Evolutionary conservation across 1,140 invertebrate species (phyloP), one percentile per base, ranked within the genome.

Genomic region (Drosophila mojavensis): DNA sequence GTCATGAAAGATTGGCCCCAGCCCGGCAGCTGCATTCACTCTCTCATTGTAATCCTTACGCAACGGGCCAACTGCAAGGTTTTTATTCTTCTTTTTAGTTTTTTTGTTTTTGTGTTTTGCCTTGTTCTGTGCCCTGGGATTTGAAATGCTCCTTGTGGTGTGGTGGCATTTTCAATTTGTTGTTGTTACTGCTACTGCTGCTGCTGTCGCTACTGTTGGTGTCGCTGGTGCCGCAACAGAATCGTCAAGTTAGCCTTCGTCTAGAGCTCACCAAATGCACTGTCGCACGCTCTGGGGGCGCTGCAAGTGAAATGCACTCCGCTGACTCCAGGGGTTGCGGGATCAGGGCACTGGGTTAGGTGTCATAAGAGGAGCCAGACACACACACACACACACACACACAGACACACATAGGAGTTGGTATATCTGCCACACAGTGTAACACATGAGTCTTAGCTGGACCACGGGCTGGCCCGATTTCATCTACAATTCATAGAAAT

Each of bases 401-500:
- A 24, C 26, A 28, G 4, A 13, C 15, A 45, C 28, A 60, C 10
- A 30, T 30, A 30, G 15, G 11, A 30, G 7, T 20, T 5, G n/a
- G 26, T 45, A 45, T 58, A 62, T 33, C 66, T 73, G 70, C 59
- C 62, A 74, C 63, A 54, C 5, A 55, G 70, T 48, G 70, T 67
- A 58, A 43, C 67, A 63, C 66, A 70, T 75, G 67, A 71, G 67
- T 75, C 67, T 70, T 75, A 75, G 50, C 43, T 26, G 62, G 54
- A 33, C 54, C 79, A 79, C 83, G 80, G 80, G 74, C 84, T 88
- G 84, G 67, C 77, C 82, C 85, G 89, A 91, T 91, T 91, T 83
- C 89, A 91, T 91, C 89, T 91, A 91, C 89, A 91, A 91, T 91
- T 91, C 89, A 91, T 91, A 91, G 89, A 91, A 91, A 91, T 91